Base-by-base conservation (phyloP, 2,888 invertebrate genomes). In the Ommatoiulus sabulosus region DNA sequence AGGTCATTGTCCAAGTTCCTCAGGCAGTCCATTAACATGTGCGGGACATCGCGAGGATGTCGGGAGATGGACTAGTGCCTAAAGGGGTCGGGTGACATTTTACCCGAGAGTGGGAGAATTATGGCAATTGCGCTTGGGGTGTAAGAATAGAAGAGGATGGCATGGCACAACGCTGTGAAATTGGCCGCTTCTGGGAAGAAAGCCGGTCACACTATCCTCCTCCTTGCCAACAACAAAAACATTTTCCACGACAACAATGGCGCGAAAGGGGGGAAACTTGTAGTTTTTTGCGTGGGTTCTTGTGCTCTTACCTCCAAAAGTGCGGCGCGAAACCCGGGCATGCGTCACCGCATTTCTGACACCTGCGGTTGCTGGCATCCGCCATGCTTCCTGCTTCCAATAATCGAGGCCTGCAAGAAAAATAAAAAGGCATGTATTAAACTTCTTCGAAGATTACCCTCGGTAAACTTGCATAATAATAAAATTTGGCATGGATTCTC, bases 251-350 rank as follows among this genome's bases (percentile, higher is more conserved):
- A 57, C 57, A 57, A 57, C 57, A 57, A 57, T 57, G 15, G 57
- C 57, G 15, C 17, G 57, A 57, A 63, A 44, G 15, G 52, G 44
- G 20, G 20, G 48, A 43, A 43, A 63, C 8, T 17, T 15, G 15
- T 1, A 4, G 12, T 57, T 57, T 12, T 57, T 57, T 57, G 17
- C 46, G 12, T 12, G 12, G 35, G 35, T 35, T 35, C 35, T 35
- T 35, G 12, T 2, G 46, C 3, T 46, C 90, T 90, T 87, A 90
- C 90, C 90, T 90, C 90, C 90, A 90, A 86, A 90, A 90, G 88
- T 90, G 90, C 63, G 89, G 89, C n/a, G 89, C 90, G 87, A 90
- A 90, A 84, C 90, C 90, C 48, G 90, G 90, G 87, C 90, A 90
- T 57, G 86, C 87, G 80, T 89, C 89, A 52, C 89, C 89, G 46